Conservation (phyloP, 2,888 invertebrate genomes). For the Sarcophaga rosellei region DNA sequence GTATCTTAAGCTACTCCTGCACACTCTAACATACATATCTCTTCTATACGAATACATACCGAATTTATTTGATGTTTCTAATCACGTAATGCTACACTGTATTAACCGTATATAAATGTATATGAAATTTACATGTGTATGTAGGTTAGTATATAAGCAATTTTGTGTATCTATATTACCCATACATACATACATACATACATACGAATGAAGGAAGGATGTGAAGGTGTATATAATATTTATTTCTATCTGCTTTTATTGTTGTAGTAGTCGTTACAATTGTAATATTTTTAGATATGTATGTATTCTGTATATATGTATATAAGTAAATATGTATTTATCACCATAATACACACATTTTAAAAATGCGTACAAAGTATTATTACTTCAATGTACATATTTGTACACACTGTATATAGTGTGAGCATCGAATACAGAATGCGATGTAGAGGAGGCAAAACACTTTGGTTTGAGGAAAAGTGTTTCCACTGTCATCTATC, state of each 20-base stretch:
- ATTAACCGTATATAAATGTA: background rate
- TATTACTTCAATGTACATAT: no score
- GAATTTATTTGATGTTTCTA: background rate
- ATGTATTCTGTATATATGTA: background rate
- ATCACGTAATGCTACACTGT: background rate
- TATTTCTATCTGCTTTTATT: conserved; percentile 1
- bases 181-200: background rate
- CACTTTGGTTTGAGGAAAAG: no score
- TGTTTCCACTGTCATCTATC: conserved; percentile 7
- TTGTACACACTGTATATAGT: no score
- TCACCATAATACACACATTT: background rate
- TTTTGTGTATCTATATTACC: conserved; percentile 1
- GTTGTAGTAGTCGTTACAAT: background rate
- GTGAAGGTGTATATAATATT: conserved; percentile 31
- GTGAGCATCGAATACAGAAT: background rate
- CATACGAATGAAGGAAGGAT: conserved; percentile 27
- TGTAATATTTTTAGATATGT: background rate
- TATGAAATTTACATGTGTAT: background rate
- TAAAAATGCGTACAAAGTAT: no score
- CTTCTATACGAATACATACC: no score
- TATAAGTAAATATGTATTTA: background rate
- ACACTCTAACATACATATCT: no score
- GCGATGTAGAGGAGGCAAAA: background rate
- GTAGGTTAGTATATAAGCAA: background rate
- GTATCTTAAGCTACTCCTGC: no score